Conservation (phyloP, 2,113 vertebrate species). For the Pterophyllum scalare region DNA sequence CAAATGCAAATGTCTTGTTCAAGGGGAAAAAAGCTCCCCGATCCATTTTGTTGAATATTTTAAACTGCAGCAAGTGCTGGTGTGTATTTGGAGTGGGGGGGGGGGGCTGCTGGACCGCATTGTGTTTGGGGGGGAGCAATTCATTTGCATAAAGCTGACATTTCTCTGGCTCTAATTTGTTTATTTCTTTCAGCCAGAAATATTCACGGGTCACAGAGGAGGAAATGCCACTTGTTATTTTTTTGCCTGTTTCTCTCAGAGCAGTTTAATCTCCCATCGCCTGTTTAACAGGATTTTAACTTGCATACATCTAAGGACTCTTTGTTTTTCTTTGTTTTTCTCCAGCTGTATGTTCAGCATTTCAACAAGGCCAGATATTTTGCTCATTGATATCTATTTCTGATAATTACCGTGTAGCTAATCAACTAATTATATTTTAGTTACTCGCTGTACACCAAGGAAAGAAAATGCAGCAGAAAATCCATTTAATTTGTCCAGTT, state of each 20-base stretch:
- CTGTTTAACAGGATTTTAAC: background rate
- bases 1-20: constrained; percentile 62
- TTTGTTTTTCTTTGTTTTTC: background rate
- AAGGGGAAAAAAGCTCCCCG: background rate
- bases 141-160: constrained; percentile 44
- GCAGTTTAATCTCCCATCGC: background rate
- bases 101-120: background rate
- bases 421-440: background rate
- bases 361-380: background rate
- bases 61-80: constrained; percentile 19
- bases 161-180: constrained; percentile 37
- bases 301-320: background rate
- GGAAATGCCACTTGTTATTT: background rate
- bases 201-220: constrained; percentile 24
- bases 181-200: constrained; percentile 20
- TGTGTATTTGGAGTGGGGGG: constrained; percentile 28
- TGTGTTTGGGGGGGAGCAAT: constrained; percentile 8
- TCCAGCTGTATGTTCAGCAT: background rate
- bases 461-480: background rate
- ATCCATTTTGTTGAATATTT: constrained; percentile 58
- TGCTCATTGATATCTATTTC: background rate
- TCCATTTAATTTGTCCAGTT: background rate
- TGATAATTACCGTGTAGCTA: background rate
- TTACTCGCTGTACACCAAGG: too few relatives aligned
- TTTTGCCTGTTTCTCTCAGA: background rate